These are phyloP conservation scores for Drosophila rufa DNA, from an alignment of 1,140 invertebrate species.

Conservation along the genomic window DNA sequence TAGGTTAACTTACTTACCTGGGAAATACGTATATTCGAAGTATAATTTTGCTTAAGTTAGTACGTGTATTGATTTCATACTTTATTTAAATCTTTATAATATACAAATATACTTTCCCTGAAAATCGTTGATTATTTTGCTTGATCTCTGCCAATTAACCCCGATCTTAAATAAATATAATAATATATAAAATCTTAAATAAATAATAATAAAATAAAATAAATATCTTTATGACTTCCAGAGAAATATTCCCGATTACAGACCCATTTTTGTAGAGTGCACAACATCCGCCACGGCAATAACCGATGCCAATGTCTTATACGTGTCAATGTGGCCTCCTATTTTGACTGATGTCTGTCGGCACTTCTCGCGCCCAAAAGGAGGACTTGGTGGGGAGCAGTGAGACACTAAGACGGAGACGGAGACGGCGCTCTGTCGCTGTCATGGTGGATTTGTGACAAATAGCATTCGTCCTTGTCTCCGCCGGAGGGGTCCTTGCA, in stretches of 20 bases:
- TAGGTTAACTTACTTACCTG: too few relatives aligned
- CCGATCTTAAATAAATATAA: too few relatives aligned
- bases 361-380: background rate
- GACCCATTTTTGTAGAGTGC: constrained; percentile 8
- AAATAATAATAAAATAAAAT: too few relatives aligned
- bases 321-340: constrained; percentile 72
- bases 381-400: background rate
- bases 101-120: too few relatives aligned
- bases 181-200: too few relatives aligned
- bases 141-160: too few relatives aligned
- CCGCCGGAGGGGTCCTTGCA: constrained; percentile 23
- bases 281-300: constrained; percentile 60
- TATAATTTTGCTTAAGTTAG: too few relatives aligned
- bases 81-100: too few relatives aligned
- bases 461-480: constrained; percentile 45
- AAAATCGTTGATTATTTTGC: too few relatives aligned
- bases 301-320: constrained; percentile 74
- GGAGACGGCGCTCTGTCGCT: constrained; percentile 34
- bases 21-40: too few relatives aligned
- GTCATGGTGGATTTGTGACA: constrained; percentile 58
- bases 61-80: too few relatives aligned
- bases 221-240: background rate
- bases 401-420: background rate
- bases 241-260: background rate
- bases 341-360: constrained; percentile 69